Percentiles rank a stretch among this genome's conserved stretches.
Conservation (phyloP, 23 tunicate genomes). For the Styela clava region DNA sequence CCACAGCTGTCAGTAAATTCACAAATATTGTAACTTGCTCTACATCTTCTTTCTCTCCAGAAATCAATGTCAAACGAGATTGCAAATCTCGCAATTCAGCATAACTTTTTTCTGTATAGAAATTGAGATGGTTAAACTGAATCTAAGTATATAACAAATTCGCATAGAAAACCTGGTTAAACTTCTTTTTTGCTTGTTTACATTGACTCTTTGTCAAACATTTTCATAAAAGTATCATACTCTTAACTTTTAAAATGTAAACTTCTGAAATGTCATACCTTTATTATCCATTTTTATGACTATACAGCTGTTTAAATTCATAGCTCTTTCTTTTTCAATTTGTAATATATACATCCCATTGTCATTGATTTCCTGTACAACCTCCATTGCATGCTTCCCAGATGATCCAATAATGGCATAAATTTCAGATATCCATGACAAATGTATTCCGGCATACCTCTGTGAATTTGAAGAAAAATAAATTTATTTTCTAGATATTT, state of each 20-base stretch:
- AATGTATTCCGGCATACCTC: neutral
- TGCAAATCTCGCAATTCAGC: neutral
- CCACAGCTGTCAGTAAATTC: neutral
- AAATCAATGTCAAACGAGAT: neutral
- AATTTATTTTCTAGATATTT: too few species aligned
- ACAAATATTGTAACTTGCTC: neutral
- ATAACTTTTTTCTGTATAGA: too few species aligned
- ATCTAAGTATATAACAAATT: too few species aligned
- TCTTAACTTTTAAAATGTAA: too few species aligned
- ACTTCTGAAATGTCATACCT: too few species aligned
- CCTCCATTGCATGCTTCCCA: neutral
- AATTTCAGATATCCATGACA: neutral
- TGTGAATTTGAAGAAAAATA: too few species aligned
- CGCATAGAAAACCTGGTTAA: too few species aligned
- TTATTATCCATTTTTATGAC: too few species aligned
- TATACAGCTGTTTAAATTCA: neutral
- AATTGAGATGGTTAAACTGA: too few species aligned
- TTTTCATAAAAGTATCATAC: too few species aligned
- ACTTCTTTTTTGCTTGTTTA: too few species aligned
- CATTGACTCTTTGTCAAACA: too few species aligned
- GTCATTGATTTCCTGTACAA: neutral
- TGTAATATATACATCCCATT: neutral
- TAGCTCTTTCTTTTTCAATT: neutral
- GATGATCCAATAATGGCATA: neutral
- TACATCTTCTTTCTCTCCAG: neutral